phyloP scores from a whole-genome alignment of 1,140 invertebrate species.

The Muscidifurax raptorellus region DNA sequence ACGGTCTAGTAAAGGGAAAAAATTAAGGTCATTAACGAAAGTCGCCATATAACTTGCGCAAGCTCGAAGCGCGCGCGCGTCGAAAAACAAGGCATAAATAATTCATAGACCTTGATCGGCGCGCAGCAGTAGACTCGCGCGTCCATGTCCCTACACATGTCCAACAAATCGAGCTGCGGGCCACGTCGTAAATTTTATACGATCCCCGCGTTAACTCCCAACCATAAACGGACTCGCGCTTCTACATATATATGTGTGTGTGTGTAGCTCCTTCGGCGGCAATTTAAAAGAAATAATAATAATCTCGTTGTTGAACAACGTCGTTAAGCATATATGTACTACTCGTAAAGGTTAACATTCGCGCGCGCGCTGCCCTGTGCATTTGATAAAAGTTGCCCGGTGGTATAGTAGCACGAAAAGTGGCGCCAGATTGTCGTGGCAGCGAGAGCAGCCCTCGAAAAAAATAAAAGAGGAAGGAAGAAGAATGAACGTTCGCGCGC shows the following conservation, averaged over 20 bases:
- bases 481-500: slow-evolving; percentile 32
- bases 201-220: slow-evolving; percentile 33
- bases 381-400: slow-evolving; percentile 60
- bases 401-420: slow-evolving; percentile 57
- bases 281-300: slow-evolving; percentile 35
- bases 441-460: not conserved
- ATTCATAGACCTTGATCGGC: slow-evolving; percentile 46
- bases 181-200: slow-evolving; percentile 51
- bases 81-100: slow-evolving; percentile 45
- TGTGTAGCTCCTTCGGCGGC: not conserved
- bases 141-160: slow-evolving; percentile 19
- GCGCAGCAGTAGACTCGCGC: slow-evolving; percentile 21
- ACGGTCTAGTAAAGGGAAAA: not conserved
- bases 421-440: slow-evolving; percentile 69
- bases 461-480: slow-evolving; percentile 32
- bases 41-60: not conserved
- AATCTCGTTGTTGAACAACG: slow-evolving; percentile 25
- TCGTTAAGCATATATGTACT: slow-evolving; percentile 34
- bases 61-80: too few species aligned
- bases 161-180: slow-evolving; percentile 45
- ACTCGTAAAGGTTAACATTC: slow-evolving; percentile 48
- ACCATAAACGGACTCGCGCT: slow-evolving; percentile 12
- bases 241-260: too few species aligned
- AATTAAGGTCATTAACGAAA: not conserved
- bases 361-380: slow-evolving; percentile 25